Conservation (phyloP, 2,797 vertebrate species). For the Delichon dasypus region DNA sequence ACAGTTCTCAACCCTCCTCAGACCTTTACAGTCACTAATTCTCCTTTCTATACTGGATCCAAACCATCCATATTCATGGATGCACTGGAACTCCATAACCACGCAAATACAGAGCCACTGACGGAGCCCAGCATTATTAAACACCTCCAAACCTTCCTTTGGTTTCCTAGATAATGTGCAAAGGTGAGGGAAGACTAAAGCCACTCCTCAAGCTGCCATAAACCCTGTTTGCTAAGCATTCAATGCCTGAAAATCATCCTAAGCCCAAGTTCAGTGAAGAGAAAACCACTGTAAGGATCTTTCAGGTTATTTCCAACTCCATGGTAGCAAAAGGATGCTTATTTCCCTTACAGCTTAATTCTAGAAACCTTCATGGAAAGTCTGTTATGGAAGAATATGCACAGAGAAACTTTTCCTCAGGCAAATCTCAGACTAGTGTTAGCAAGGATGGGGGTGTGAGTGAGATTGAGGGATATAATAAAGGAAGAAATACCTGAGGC, state of each 20-base stretch:
- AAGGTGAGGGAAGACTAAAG: neutral
- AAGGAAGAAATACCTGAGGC: neutral
- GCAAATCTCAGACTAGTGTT: neutral
- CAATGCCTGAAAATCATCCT: neutral
- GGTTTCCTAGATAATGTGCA: neutral
- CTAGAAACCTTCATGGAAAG: neutral
- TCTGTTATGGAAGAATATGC: neutral
- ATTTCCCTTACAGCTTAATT: neutral
- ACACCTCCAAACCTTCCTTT: neutral
- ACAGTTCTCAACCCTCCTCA: neutral
- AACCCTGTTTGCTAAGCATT: neutral
- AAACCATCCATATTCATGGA: rapidly evolving
- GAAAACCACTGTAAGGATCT: neutral
- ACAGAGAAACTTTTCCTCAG: neutral
- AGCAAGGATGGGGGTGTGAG: neutral
- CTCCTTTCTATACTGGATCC: neutral
- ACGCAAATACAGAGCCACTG: neutral
- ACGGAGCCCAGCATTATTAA: neutral
- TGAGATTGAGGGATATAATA: neutral
- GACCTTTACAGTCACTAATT: neutral
- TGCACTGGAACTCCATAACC: neutral
- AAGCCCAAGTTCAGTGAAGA: neutral
- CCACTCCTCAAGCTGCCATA: neutral
- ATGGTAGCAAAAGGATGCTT: neutral
- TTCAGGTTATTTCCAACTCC: neutral